Conservation (phyloP, 1,140 invertebrate genomes). For the Agrypnia vestita region DNA sequence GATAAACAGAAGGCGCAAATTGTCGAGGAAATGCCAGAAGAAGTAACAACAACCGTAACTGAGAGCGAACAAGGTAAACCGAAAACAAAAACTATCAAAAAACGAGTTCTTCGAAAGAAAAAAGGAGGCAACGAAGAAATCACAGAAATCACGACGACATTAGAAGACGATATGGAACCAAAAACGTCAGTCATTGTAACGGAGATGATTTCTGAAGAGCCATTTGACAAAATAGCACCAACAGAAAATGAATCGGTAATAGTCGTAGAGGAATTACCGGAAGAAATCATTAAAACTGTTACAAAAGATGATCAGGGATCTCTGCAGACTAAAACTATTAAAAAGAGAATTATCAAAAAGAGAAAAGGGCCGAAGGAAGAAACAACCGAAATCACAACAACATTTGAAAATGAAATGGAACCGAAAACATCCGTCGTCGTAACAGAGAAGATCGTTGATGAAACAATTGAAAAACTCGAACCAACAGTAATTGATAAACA, state of each 20-base stretch:
- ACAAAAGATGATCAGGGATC: neutral
- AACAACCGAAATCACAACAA: slow-evolving; percentile 46
- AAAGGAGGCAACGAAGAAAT: slow-evolving; percentile 64
- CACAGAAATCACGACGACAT: slow-evolving; percentile 67
- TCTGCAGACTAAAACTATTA: slow-evolving; percentile 13
- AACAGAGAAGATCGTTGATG: neutral
- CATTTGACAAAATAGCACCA: neutral
- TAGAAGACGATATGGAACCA: slow-evolving; percentile 64
- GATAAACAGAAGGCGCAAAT: no score
- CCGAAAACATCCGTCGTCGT: slow-evolving; percentile 58
- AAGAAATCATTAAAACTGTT: neutral
- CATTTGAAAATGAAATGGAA: slow-evolving; percentile 59
- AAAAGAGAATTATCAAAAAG: slow-evolving; percentile 32
- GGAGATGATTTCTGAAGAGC: neutral
- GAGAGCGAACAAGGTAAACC: neutral
- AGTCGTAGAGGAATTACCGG: neutral
- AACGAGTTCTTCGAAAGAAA: slow-evolving; percentile 63
- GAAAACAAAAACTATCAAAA: slow-evolving; percentile 47
- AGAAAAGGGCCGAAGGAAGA: slow-evolving; percentile 10
- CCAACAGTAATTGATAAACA: neutral
- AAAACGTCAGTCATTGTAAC: slow-evolving; percentile 61
- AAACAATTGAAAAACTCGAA: neutral
- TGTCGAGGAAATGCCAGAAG: slow-evolving; percentile 22
- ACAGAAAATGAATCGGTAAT: no score
- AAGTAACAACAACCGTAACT: slow-evolving; percentile 9